Evolutionary conservation across 1,140 invertebrate genomes (phyloP).

Genomic region (Drosophila bifasciata): DNA sequence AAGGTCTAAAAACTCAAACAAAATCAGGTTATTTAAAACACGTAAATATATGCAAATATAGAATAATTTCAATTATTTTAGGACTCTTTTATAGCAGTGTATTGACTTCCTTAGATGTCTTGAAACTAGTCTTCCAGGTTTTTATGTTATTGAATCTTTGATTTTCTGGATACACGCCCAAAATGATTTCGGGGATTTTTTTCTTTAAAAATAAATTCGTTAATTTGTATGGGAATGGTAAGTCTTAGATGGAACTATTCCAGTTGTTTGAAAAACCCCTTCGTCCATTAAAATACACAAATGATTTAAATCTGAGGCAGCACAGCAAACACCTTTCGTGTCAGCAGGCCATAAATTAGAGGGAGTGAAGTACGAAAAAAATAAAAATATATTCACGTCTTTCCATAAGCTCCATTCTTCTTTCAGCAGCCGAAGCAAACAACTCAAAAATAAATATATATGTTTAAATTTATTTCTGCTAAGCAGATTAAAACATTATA

Average conservation of each 20-base stretch:
- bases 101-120: conserved; percentile 2
- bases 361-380: conserved; percentile 1
- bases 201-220: background rate
- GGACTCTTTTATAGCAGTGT: background rate
- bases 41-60: too few species aligned
- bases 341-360: conserved; percentile 35
- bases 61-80: too few species aligned
- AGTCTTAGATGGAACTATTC: background rate
- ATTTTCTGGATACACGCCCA: background rate
- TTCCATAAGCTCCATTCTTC: conserved; percentile 17
- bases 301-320: conserved; percentile 34
- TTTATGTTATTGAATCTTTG: conserved; percentile 4
- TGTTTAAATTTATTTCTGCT: conserved; percentile 1
- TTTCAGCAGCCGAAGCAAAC: background rate
- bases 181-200: conserved; percentile 25
- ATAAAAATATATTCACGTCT: conserved; percentile 22
- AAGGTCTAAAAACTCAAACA: too few species aligned
- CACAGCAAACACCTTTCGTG: conserved; percentile 42
- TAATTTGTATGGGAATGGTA: too few species aligned
- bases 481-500: conserved; percentile 9
- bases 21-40: too few species aligned
- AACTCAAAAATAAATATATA: conserved; percentile 8
- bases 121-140: conserved; percentile 1
- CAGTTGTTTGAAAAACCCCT: background rate
- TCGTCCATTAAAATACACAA: conserved; percentile 51